Evolutionary conservation across 2,797 vertebrate genomes (phyloP), one percentile per base, ranked within the genome.

Genomic region (Gallinago solitaria): DNA sequence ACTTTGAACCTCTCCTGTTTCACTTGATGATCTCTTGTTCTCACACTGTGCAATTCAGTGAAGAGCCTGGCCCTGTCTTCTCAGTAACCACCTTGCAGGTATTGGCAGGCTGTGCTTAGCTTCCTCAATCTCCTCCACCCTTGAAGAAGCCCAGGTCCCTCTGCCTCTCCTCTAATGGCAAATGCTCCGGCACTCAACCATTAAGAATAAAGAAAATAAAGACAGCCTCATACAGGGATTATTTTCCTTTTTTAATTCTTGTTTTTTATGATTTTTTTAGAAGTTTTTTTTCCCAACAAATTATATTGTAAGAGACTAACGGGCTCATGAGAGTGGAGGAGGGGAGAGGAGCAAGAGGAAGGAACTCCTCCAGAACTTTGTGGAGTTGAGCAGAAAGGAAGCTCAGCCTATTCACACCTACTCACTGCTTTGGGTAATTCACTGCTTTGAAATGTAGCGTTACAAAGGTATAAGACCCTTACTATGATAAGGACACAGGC

Each of bases 311-410:
- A 89, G 33, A 41, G 12, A 7, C 63, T 68, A 16, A 68, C 25
- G 23, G 37, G 14, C 28, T 37, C 50, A 33, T 64, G 45, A 57
- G 60, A 82, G 30, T 28, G 45, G 67, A 82, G 37, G 19, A 75
- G 32, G 6, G 12, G 21, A 59, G 76, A n/a, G 43, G 25, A 64
- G 4, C 1, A 2, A 2, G 0, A 2, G 79, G 64, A 60, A 56
- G 53, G 15, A 92, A 6, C 80, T 70, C 1, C 35, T 92, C 35
- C 13, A 59, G 64, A 83, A 48, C 43, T 63, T 41, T 48, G 23
- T 76, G 43, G 59, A 64, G 60, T 18, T 4, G 4, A 89, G 35
- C n/a, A 32, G 60, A 84, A 78, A 43, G 54, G 70, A 80, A 68
- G 9, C 60, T 47, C 15, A 16, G 43, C 39, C 43, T 59, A 8